These are phyloP conservation scores for Heloderma charlesbogerti DNA, from an alignment of 2,113 vertebrate species.

Conservation along the genomic window DNA sequence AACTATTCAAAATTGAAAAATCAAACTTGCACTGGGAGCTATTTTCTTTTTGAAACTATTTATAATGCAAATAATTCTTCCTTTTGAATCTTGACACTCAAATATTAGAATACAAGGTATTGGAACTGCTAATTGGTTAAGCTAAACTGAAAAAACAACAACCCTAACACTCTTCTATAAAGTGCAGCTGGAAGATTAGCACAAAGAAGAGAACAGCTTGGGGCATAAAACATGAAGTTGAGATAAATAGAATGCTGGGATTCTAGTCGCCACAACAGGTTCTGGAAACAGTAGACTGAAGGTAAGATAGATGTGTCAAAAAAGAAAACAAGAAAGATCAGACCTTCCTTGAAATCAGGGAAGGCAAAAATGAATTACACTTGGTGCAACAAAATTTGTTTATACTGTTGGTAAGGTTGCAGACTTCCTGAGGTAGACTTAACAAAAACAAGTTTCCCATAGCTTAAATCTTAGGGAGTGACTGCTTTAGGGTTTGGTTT, in stretches of 20 bases:
- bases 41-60: not conserved
- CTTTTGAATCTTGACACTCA: not conserved
- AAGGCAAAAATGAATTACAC: not conserved
- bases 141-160: not conserved
- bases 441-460: not conserved
- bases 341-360: not conserved
- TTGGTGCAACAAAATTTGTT: not conserved
- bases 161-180: not conserved
- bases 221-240: not conserved
- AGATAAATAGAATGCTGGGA: not conserved
- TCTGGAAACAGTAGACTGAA: not conserved
- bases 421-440: not conserved
- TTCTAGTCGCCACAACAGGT: not conserved
- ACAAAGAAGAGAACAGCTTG: not conserved
- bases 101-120: not conserved
- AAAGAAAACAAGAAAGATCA: not conserved
- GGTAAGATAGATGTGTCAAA: not conserved
- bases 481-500: not conserved
- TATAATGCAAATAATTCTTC: not conserved
- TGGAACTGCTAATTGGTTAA: not conserved
- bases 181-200: not conserved
- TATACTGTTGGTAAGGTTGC: not conserved
- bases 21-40: not conserved
- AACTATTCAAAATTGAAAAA: too few relatives aligned
- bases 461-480: not conserved